Conservation (phyloP, 2,113 vertebrate genomes). For the Salvator merianae region DNA sequence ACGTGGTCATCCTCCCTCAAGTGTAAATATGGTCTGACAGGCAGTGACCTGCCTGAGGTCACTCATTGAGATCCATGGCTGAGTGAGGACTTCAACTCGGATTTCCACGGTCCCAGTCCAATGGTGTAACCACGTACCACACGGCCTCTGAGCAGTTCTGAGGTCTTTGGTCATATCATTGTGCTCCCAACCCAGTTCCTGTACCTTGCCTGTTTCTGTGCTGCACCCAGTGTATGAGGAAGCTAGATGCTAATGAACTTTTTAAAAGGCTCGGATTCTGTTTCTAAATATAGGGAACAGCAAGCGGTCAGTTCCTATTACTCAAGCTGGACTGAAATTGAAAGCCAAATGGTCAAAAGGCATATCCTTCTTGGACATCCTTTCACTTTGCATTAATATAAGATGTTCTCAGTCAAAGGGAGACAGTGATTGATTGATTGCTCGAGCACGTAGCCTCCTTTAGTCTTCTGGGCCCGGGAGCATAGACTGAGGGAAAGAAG, state of each 20-base stretch:
- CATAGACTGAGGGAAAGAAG: neutral
- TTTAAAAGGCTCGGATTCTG: neutral
- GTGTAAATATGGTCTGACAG: no score
- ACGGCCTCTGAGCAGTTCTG: no score
- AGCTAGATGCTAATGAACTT: neutral
- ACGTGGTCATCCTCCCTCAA: no score
- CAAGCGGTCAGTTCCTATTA: neutral
- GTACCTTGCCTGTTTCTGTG: no score
- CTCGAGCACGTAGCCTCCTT: neutral
- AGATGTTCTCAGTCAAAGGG: neutral
- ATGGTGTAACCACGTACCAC: no score
- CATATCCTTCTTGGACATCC: neutral
- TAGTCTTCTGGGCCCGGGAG: neutral
- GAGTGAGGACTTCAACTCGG: no score
- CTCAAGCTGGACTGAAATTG: neutral
- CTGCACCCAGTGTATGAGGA: neutral
- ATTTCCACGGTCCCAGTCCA: no score
- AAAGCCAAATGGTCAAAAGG: neutral
- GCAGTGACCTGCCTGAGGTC: no score
- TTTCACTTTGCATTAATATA: neutral
- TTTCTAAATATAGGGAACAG: neutral
- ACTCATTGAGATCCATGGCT: no score
- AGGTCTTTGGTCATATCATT: no score
- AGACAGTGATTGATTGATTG: neutral
- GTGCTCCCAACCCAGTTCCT: no score